These are phyloP conservation scores for Melanostoma scalare DNA, from an alignment of 2,888 invertebrate species.

Conservation along the genomic window DNA sequence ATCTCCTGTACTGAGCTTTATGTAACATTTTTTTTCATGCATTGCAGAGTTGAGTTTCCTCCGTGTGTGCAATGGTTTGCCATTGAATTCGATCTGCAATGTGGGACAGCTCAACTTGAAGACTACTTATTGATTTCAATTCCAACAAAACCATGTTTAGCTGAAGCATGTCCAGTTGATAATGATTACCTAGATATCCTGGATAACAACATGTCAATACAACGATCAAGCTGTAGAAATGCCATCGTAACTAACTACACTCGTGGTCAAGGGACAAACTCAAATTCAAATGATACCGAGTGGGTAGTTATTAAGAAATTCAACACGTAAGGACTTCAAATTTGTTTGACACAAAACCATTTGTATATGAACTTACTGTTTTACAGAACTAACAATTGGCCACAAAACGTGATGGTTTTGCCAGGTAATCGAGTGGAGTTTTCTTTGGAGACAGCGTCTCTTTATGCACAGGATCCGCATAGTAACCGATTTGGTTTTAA, in stretches of 20 bases:
- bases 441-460: slow-evolving; percentile 96
- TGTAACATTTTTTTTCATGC: not conserved
- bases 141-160: slow-evolving; percentile 81
- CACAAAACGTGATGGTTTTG: slow-evolving; percentile 91
- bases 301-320: slow-evolving; percentile 87
- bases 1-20: not conserved
- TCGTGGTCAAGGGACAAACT: slow-evolving; percentile 77
- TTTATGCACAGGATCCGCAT: slow-evolving; percentile 95
- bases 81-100: slow-evolving; percentile 95
- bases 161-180: slow-evolving; percentile 73
- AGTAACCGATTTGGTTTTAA: slow-evolving; percentile 90
- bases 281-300: slow-evolving; percentile 77
- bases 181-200: slow-evolving; percentile 80
- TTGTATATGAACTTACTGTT: not conserved
- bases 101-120: slow-evolving; percentile 96
- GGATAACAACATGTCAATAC: slow-evolving; percentile 78
- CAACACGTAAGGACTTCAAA: slow-evolving; percentile 82
- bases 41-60: slow-evolving; percentile 90
- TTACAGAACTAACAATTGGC: slow-evolving; percentile 86
- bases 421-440: slow-evolving; percentile 98
- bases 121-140: slow-evolving; percentile 91
- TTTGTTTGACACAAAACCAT: not conserved
- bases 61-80: slow-evolving; percentile 94
- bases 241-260: slow-evolving; percentile 76
- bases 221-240: slow-evolving; percentile 74